Base-by-base conservation (phyloP, 1,140 invertebrate species). In the Amyelois transitella region DNA sequence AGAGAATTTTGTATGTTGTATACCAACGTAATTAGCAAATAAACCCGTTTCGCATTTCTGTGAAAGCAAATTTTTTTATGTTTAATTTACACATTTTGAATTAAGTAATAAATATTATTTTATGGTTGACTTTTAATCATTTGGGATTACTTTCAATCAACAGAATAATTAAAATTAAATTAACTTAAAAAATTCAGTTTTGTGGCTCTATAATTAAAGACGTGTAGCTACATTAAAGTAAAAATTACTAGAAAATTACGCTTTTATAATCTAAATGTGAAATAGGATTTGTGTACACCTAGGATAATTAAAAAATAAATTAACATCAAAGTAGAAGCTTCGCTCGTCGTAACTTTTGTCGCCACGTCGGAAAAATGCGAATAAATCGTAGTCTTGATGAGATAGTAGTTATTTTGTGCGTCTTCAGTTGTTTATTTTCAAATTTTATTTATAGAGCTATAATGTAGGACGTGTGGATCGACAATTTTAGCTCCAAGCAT, bases 301-400 rank as follows among this genome's bases (percentile, higher is more conserved):
- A 38, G 5, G 32, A 5, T 24, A n/a, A 38, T 38, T 38, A 38
- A 2, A 14, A 38, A 14, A 38, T 6, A 4, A 2, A 14, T 14
- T 14, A 8, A 38, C 32, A 38, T 38, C 1, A 12, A 21, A 48
- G 19, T 20, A 20, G 20, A 21, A 12, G 45, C 45, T 48, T 48
- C 45, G 45, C 45, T 48, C 45, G 45, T 48, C 45, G 45, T 48
- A 48, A 48, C n/a, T 12, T 48, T 48, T 48, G 45, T 48, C 45
- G 45, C 45, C n/a, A 19, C 43, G 43, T 45, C 43, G 43, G 43
- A 19, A 38, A 10, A 17, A 14, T 48, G 18, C 18, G 18, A 20
- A 21, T 48, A n/a, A 21, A n/a, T 48, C 20, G 12, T 7, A 48
- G 1, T n/a, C 1, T n/a, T n/a, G n/a, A n/a, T n/a, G n/a, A n/a